A percentile compares a stretch with the other conserved stretches of the same genome.
phyloP scores from a whole-genome alignment of 2,888 invertebrate genomes.

The Cryptocheilus praepositus region DNA sequence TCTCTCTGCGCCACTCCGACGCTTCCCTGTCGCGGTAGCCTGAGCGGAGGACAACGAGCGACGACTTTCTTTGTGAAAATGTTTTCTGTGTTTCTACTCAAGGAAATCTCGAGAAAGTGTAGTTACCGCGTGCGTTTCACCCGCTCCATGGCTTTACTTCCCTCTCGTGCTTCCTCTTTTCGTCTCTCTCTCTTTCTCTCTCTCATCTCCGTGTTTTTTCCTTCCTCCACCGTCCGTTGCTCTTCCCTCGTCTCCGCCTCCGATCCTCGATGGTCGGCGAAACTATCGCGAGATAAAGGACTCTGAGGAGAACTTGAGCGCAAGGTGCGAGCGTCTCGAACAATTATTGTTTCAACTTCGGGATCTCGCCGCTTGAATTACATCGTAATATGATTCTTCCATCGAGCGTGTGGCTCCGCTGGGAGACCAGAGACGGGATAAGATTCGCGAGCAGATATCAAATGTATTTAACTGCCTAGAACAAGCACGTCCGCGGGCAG shows the following conservation, averaged over 20 bases:
- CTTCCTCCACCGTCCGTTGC: no score
- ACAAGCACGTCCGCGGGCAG: no score
- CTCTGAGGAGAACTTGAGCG: slow-evolving; percentile 17
- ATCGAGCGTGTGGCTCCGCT: slow-evolving; percentile 10
- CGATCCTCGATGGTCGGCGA: slow-evolving; percentile 42
- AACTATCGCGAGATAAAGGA: slow-evolving; percentile 48
- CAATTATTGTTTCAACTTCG: slow-evolving; percentile 45
- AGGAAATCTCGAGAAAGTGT: slow-evolving; percentile 25
- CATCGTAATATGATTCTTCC: slow-evolving; percentile 22
- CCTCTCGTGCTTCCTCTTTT: no score
- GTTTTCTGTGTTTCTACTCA: slow-evolving; percentile 37
- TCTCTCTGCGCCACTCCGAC: not conserved
- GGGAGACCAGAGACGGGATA: slow-evolving; percentile 19
- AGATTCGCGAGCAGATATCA: slow-evolving; percentile 18
- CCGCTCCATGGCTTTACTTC: not conserved
- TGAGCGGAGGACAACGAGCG: not conserved
- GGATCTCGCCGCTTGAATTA: slow-evolving; percentile 24
- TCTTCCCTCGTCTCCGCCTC: no score
- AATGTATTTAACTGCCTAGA: no score
- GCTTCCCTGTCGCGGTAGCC: not conserved
- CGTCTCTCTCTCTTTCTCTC: not conserved
- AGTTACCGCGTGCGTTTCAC: slow-evolving; percentile 36
- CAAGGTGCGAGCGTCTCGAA: slow-evolving; percentile 30
- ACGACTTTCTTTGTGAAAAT: slow-evolving; percentile 39
- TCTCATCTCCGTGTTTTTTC: no score